Percentiles rank a stretch among this genome's conserved stretches.
phyloP scores from a whole-genome alignment of 2,888 invertebrate genomes.

The Apamea anceps region DNA sequence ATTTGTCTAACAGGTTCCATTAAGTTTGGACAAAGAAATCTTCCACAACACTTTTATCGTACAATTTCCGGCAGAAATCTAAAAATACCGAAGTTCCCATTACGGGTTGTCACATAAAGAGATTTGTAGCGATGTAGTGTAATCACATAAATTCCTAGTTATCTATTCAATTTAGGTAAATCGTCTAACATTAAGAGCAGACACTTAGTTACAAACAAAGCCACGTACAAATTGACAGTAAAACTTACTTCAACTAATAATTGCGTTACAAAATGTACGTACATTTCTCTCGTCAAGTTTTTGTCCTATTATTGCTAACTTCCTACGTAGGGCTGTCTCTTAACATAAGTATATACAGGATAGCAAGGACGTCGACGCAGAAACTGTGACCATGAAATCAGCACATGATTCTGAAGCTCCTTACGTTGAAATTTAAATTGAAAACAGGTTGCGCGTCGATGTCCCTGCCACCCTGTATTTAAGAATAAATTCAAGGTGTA shows the following conservation, averaged over 20 bases:
- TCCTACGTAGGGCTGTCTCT: background rate
- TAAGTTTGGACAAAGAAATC: conserved; percentile 46
- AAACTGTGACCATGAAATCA: background rate
- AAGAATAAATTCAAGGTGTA: background rate
- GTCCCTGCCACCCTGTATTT: background rate
- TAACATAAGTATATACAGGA: background rate
- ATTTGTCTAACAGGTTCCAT: conserved; percentile 44
- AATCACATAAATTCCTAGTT: conserved; percentile 38
- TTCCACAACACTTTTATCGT: conserved; percentile 49
- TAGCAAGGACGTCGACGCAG: background rate
- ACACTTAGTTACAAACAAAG: conserved; percentile 44
- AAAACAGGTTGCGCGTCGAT: no score
- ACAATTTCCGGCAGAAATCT: conserved; percentile 38
- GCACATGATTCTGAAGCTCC: no score
- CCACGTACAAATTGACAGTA: conserved; percentile 50
- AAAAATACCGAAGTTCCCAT: conserved; percentile 51
- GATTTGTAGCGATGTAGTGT: conserved; percentile 34
- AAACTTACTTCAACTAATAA: conserved; percentile 40
- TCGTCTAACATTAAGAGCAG: conserved; percentile 60
- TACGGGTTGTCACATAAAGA: conserved; percentile 45
- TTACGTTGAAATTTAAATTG: no score
- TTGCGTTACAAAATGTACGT: conserved; percentile 37
- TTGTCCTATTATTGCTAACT: background rate
- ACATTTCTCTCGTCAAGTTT: conserved; percentile 13
- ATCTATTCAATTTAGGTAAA: conserved; percentile 56